These are phyloP conservation scores for Criorhina ranunculi DNA, from an alignment of 2,888 invertebrate species.

Conservation along the genomic window DNA sequence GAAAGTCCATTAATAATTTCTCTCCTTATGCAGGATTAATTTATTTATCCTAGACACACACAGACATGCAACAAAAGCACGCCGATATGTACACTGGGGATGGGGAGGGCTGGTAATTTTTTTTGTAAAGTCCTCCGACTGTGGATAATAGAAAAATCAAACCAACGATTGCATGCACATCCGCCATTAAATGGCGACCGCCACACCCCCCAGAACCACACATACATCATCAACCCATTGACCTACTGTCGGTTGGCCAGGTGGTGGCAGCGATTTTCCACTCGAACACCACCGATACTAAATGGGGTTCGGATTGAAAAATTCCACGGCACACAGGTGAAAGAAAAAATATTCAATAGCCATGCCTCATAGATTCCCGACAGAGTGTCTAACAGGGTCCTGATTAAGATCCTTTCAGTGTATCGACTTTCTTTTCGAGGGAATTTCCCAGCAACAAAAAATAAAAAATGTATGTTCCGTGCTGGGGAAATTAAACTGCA, in stretches of 20 bases:
- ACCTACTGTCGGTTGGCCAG: slow-evolving; percentile 62
- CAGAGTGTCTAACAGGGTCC: slow-evolving; percentile 63
- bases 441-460: slow-evolving; percentile 38
- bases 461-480: slow-evolving; percentile 15
- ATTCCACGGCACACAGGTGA: slow-evolving; percentile 42
- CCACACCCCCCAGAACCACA: slow-evolving; percentile 61
- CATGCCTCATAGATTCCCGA: slow-evolving; percentile 31
- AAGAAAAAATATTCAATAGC: slow-evolving; percentile 42
- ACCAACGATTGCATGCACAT: slow-evolving; percentile 77
- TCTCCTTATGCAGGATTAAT: slow-evolving; percentile 59
- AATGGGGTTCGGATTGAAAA: not conserved
- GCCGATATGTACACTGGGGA: not conserved
- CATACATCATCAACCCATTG: slow-evolving; percentile 73
- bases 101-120: slow-evolving; percentile 43
- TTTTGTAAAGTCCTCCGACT: slow-evolving; percentile 1
- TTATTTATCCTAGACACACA: slow-evolving; percentile 61
- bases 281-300: slow-evolving; percentile 62
- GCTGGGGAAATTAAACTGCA: slow-evolving; percentile 15
- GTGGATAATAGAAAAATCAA: slow-evolving; percentile 74
- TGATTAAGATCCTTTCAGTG: slow-evolving; percentile 74
- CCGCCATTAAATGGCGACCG: slow-evolving; percentile 74
- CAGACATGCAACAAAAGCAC: slow-evolving; percentile 34
- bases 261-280: slow-evolving; percentile 63
- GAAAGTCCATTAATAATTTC: slow-evolving; percentile 62
- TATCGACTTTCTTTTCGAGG: slow-evolving; percentile 28